Evolutionary conservation across 2,113 vertebrate genomes (phyloP).

Genomic region (Bambusicola thoracicus): DNA sequence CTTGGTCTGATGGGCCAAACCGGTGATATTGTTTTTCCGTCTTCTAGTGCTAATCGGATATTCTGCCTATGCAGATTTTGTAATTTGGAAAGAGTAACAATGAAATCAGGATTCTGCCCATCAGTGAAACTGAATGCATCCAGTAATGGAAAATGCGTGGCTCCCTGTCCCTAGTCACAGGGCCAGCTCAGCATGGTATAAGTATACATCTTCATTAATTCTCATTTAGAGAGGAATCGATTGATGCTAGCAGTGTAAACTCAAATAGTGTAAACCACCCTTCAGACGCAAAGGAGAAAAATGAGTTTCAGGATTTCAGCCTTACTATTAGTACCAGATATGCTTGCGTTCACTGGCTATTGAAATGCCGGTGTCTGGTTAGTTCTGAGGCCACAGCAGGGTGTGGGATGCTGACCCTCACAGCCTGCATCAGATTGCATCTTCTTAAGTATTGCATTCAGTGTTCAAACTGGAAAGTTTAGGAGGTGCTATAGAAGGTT

Average conservation of each 20-base stretch:
- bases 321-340: not conserved
- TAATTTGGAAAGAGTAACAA: conserved; percentile 9
- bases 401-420: not conserved
- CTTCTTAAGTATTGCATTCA: not conserved
- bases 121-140: not conserved
- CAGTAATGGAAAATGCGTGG: not conserved
- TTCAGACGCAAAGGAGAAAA: not conserved
- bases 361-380: not conserved
- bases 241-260: not conserved
- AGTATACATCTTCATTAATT: conserved; percentile 40
- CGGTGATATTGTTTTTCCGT: not conserved
- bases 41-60: not conserved
- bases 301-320: fast-evolving
- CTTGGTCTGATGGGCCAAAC: not conserved
- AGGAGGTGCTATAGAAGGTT: not conserved
- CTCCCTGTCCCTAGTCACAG: not conserved
- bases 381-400: not conserved
- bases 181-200: not conserved
- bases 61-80: not conserved
- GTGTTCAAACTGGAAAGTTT: not conserved
- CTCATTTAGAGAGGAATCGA: not conserved
- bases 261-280: not conserved
- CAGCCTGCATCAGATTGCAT: not conserved
- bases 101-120: not conserved
- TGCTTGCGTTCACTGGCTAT: fast-evolving